Conservation (phyloP, 2,888 invertebrate genomes). For the Hirtodrosophila histrioides region DNA sequence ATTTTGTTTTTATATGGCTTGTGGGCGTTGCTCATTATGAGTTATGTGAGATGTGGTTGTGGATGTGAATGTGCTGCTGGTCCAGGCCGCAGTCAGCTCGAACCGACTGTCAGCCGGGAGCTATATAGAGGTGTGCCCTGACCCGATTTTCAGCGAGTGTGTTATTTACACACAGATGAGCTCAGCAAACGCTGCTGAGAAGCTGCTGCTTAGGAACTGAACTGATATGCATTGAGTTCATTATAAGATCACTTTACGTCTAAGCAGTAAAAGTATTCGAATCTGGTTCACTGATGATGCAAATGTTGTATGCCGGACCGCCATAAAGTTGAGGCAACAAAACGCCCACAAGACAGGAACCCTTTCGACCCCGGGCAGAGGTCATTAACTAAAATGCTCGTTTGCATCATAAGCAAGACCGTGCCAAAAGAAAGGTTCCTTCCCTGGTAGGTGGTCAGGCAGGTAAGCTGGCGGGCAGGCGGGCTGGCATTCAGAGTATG, state of each 20-base stretch:
- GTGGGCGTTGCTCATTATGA: conserved; percentile 68
- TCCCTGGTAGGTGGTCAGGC: conserved; percentile 17
- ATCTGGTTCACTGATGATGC: conserved; percentile 34
- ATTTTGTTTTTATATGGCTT: conserved; percentile 31
- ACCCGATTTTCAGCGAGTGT: conserved; percentile 57
- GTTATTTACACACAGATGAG: conserved; percentile 67
- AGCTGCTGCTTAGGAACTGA: conserved; percentile 8
- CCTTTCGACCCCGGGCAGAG: conserved; percentile 40
- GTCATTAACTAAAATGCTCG: conserved; percentile 44
- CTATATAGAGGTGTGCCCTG: conserved; percentile 74
- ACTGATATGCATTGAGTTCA: conserved; percentile 42
- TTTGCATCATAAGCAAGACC: conserved; percentile 61
- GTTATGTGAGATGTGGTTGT: conserved; percentile 48
- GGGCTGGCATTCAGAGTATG: conserved; percentile 25
- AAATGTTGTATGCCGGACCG: conserved; percentile 25
- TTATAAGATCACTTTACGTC: conserved; percentile 28
- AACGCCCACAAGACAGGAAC: conserved; percentile 47
- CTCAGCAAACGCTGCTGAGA: conserved; percentile 45
- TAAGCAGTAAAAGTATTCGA: conserved; percentile 41
- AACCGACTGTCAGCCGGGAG: conserved; percentile 51
- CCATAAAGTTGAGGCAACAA: conserved; percentile 41
- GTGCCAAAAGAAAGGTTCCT: conserved; percentile 32
- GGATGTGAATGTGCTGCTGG: conserved; percentile 21
- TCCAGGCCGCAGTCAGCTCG: conserved; percentile 31
- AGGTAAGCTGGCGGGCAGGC: conserved; percentile 13